Evolutionary conservation across 1,140 invertebrate species (phyloP), one percentile per base, ranked within the genome.

Genomic region (Archivesica marissinica): DNA sequence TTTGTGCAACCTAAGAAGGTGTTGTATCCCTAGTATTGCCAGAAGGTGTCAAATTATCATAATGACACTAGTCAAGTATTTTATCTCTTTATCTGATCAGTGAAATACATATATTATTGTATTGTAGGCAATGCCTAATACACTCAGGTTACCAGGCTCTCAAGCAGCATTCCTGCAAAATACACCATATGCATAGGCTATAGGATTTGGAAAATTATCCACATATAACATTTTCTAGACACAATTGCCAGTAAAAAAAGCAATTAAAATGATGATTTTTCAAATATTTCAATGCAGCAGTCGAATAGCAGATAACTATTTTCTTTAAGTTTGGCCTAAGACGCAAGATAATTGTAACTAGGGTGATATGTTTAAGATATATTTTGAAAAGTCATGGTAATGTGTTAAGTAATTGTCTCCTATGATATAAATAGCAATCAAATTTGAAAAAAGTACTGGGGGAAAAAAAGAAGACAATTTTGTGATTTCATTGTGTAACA

Each of bases 361-460:
- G 17, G 54, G 54, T 15, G 15, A 28, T n/a, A 28, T 17, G n/a
- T n/a, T n/a, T n/a, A n/a, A 70, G 4, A n/a, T 44, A 70, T 70
- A 13, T 47, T 25, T 44, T 44, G 39, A 44, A n/a, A 44, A 41
- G 47, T 70, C 35, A 44, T 9, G 9, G 1, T 70, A 44, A 41
- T 44, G 39, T 17, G 28, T n/a, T 23, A 25, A 30, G 33, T 44
- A 70, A 7, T 23, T 44, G 38, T 23, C 23, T 15, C 28, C 30
- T 2, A 25, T 70, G 66, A 70, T 41, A 23, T 44, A 70, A 44
- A 44, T 25, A 70, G 47, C 38, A 70, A 44, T 70, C 66, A 70
- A 70, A 70, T 70, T 70, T 47, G 33, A 70, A 70, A 44, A 44
- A n/a, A 44, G n/a, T 28, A n/a, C n/a, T n/a, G n/a, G n/a, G n/a